Evolutionary conservation across 2,888 invertebrate genomes (phyloP).

Genomic region (Alloplasta piceator): DNA sequence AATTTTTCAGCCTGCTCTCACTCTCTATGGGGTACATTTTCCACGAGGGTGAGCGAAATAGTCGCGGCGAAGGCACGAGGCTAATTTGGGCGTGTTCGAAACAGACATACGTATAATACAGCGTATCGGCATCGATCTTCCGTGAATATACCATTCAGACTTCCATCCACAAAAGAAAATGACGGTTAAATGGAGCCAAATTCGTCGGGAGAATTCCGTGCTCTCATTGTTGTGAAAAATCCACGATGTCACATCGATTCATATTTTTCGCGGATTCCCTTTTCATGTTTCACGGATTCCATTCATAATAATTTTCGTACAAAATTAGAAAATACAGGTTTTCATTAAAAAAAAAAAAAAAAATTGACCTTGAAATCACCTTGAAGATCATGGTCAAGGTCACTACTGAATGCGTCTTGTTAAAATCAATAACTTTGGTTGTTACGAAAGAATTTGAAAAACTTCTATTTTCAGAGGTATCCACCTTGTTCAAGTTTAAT

Average conservation of each 20-base stretch:
- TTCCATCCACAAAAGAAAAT: constrained; percentile 49
- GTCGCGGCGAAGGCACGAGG: constrained; percentile 50
- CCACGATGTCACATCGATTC: constrained; percentile 4
- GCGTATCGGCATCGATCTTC: constrained; percentile 65
- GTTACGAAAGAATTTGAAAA: no score
- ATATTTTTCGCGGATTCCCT: background rate
- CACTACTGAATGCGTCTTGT: no score
- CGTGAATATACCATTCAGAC: constrained; percentile 51
- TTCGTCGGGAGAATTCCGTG: constrained; percentile 25
- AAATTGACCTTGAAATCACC: no score
- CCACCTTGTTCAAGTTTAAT: no score
- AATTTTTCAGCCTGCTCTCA: background rate
- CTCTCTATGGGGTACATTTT: constrained; percentile 45
- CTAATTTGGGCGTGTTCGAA: constrained; percentile 65
- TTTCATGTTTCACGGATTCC: no score
- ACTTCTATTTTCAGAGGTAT: no score
- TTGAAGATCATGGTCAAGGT: no score
- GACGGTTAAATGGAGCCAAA: constrained; percentile 58
- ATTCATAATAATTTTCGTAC: no score
- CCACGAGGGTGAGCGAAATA: constrained; percentile 47
- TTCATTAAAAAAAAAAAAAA: no score
- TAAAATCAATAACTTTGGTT: no score
- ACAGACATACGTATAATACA: constrained; percentile 41
- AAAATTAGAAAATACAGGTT: no score
- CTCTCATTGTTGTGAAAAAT: constrained; percentile 49